Percentiles rank a stretch among this genome's conserved stretches.
These are phyloP conservation scores for Datnioides undecimradiatus DNA, from an alignment of 2,113 vertebrate genomes.

Conservation along the genomic window DNA sequence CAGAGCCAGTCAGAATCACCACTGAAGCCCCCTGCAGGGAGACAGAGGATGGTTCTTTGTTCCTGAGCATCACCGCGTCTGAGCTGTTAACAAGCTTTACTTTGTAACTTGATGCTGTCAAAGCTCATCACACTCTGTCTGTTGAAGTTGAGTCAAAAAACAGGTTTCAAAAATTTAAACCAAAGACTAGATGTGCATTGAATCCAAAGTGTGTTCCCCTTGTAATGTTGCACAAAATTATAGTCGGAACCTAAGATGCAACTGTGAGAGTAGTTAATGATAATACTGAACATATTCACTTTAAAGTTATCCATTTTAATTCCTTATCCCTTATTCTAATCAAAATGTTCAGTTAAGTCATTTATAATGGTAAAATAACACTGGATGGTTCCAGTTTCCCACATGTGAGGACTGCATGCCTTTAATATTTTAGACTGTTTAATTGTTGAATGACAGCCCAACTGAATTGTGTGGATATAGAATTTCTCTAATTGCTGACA, in stretches of 20 bases:
- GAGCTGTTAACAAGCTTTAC: conserved; percentile 58
- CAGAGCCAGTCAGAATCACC: conserved; percentile 45
- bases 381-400: not conserved
- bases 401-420: not conserved
- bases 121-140: conserved; percentile 17
- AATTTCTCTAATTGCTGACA: not conserved
- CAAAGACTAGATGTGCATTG: not conserved
- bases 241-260: not conserved
- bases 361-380: not conserved
- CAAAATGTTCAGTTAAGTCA: not conserved
- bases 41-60: conserved; percentile 38
- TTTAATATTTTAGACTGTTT: not conserved
- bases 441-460: no score
- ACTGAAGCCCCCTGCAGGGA: conserved; percentile 45
- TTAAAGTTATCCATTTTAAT: not conserved
- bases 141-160: not conserved
- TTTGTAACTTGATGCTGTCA: conserved; percentile 44
- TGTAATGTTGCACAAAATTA: not conserved
- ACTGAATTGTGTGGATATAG: no score
- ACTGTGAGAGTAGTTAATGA: not conserved
- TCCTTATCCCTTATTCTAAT: not conserved
- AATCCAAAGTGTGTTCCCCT: not conserved
- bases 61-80: conserved; percentile 39
- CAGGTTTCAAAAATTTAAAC: not conserved
- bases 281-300: not conserved